A percentile compares a stretch with the other conserved stretches of the same genome.
These are phyloP conservation scores for Oxyura jamaicensis DNA, from an alignment of 2,113 vertebrate species.

Conservation along the genomic window DNA sequence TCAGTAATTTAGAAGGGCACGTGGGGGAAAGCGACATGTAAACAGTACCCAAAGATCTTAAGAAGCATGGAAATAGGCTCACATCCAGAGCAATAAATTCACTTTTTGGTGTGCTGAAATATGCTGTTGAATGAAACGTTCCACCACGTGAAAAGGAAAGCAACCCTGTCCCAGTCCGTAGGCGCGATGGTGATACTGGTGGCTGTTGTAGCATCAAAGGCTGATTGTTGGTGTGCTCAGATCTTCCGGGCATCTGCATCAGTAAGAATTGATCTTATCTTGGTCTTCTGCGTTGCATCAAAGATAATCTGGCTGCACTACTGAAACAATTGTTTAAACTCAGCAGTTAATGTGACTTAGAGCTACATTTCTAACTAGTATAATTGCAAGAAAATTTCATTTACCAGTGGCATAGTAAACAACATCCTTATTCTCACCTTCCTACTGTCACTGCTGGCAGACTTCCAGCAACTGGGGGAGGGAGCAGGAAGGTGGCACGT, in stretches of 20 bases:
- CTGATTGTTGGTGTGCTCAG: neutral
- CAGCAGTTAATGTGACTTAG: neutral
- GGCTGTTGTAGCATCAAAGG: neutral
- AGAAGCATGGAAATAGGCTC: neutral
- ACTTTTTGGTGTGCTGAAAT: neutral
- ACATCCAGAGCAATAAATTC: neutral
- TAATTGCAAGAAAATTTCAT: neutral
- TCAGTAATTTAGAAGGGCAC: neutral
- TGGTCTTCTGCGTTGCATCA: neutral
- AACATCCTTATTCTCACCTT: neutral
- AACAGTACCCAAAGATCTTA: neutral
- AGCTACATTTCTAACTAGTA: neutral
- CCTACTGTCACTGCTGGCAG: neutral
- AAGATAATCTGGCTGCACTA: neutral
- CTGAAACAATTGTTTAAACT: conserved; percentile 19
- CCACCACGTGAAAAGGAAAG: conserved; percentile 1
- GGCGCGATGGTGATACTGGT: neutral
- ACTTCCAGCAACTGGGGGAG: neutral
- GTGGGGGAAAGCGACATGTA: neutral
- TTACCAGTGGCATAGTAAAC: neutral
- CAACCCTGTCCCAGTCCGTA: neutral
- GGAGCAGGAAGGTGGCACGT: neutral
- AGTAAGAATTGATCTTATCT: conserved; percentile 24
- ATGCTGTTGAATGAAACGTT: neutral
- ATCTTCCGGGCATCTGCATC: conserved; percentile 1